These are phyloP conservation scores for Pristiophorus japonicus DNA, from an alignment of 2,113 vertebrate genomes.

Conservation along the genomic window DNA sequence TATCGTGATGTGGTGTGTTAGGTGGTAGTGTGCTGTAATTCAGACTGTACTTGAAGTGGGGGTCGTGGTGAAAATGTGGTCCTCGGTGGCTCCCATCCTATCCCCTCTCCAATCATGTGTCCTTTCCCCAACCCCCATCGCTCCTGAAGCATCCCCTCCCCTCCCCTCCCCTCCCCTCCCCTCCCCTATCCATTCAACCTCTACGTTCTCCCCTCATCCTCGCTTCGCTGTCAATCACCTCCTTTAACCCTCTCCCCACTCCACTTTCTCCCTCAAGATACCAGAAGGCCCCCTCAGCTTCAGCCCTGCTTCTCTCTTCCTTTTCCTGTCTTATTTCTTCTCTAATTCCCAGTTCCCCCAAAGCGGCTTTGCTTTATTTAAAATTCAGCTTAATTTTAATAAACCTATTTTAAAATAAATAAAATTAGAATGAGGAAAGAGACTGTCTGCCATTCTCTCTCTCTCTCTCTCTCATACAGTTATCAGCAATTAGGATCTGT, in stretches of 20 bases:
- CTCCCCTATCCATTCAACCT: background rate
- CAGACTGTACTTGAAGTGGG: too few relatives aligned
- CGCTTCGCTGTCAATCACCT: background rate
- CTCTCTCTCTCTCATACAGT: background rate
- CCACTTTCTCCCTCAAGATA: background rate
- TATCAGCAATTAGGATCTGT: background rate
- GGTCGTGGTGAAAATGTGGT: too few relatives aligned
- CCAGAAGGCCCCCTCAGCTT: too few relatives aligned
- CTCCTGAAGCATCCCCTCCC: background rate
- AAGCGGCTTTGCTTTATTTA: too few relatives aligned
- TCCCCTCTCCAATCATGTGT: background rate
- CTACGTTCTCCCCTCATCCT: background rate
- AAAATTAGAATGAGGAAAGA: background rate
- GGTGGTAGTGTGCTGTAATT: too few relatives aligned
- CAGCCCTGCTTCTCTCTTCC: too few relatives aligned
- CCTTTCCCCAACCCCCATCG: background rate
- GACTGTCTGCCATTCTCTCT: background rate
- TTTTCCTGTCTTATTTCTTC: too few relatives aligned
- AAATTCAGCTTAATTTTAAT: too few relatives aligned
- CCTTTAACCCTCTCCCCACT: background rate
- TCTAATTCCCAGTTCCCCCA: too few relatives aligned
- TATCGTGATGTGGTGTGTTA: too few relatives aligned
- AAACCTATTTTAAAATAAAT: background rate
- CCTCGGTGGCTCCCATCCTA: background rate
- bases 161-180: background rate